These are phyloP conservation scores for Athripsodes cinereus DNA, from an alignment of 2,888 invertebrate species.

Conservation along the genomic window DNA sequence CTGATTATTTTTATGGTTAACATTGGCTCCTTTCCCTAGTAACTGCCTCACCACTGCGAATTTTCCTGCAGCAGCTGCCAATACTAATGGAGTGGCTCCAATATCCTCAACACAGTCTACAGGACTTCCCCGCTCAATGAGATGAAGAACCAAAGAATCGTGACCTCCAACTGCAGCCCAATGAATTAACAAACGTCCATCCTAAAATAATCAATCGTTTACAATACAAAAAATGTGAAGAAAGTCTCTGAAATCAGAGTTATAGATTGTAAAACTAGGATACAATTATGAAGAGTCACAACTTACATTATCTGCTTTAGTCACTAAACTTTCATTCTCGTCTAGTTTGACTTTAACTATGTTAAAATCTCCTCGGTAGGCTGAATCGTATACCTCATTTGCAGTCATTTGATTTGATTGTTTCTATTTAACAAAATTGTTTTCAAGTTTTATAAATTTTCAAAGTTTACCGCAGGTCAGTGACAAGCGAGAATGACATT, in stretches of 20 bases:
- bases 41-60: constrained; percentile 60
- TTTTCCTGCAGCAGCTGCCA: constrained; percentile 74
- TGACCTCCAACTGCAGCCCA: constrained; percentile 79
- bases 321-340: constrained; percentile 38
- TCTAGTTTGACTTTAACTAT: constrained; percentile 57
- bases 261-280: background rate
- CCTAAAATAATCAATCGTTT: constrained; percentile 40
- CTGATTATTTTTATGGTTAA: constrained; percentile 64
- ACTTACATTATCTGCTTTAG: constrained; percentile 20
- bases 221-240: no score
- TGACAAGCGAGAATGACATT: background rate
- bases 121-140: constrained; percentile 60
- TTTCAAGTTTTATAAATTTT: background rate
- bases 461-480: constrained; percentile 9
- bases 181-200: constrained; percentile 65
- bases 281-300: background rate
- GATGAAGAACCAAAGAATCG: constrained; percentile 61
- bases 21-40: constrained; percentile 61
- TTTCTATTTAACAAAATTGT: background rate
- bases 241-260: no score
- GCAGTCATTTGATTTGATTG: constrained; percentile 10
- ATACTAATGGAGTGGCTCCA: constrained; percentile 69
- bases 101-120: constrained; percentile 70
- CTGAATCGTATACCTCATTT: constrained; percentile 52
- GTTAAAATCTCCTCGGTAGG: constrained; percentile 66